Conservation (phyloP, 2,797 vertebrate species). For the Gambelia wislizenii region DNA sequence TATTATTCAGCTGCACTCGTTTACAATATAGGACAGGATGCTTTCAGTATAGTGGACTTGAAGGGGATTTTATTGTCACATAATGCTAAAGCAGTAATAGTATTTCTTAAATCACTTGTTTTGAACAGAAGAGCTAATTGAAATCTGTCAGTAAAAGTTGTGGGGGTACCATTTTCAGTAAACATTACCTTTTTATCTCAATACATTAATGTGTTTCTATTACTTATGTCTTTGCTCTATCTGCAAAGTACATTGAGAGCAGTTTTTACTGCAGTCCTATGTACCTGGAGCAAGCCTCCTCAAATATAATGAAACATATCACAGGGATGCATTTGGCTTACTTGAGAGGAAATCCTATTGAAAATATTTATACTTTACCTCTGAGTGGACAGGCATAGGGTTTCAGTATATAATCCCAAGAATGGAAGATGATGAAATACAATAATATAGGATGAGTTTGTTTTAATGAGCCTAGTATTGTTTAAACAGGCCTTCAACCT, state of each 20-base stretch:
- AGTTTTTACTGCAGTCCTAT: not conserved
- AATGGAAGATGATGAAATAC: too few relatives aligned
- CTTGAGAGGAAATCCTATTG: too few relatives aligned
- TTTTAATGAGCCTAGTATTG: too few relatives aligned
- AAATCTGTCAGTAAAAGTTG: conserved; percentile 28
- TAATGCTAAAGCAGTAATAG: conserved; percentile 20
- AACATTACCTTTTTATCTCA: conserved; percentile 30
- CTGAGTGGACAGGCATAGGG: too few relatives aligned
- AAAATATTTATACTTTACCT: too few relatives aligned
- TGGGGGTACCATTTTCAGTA: not conserved
- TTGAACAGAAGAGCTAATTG: conserved; percentile 51
- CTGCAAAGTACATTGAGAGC: too few relatives aligned
- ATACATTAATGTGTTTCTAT: not conserved
- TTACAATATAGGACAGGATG: conserved; percentile 55
- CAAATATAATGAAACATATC: too few relatives aligned
- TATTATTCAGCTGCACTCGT: conserved; percentile 46
- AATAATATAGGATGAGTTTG: too few relatives aligned
- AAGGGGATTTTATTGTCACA: conserved; percentile 16
- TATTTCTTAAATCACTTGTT: conserved; percentile 7
- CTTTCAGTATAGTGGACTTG: conserved; percentile 44
- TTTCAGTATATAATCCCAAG: too few relatives aligned
- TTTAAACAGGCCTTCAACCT: too few relatives aligned
- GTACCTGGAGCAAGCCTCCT: not conserved
- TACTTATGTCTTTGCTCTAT: too few relatives aligned
- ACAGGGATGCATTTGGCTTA: too few relatives aligned